phyloP scores from a whole-genome alignment of 2,888 invertebrate genomes.

The Eristalis arbustorum region DNA sequence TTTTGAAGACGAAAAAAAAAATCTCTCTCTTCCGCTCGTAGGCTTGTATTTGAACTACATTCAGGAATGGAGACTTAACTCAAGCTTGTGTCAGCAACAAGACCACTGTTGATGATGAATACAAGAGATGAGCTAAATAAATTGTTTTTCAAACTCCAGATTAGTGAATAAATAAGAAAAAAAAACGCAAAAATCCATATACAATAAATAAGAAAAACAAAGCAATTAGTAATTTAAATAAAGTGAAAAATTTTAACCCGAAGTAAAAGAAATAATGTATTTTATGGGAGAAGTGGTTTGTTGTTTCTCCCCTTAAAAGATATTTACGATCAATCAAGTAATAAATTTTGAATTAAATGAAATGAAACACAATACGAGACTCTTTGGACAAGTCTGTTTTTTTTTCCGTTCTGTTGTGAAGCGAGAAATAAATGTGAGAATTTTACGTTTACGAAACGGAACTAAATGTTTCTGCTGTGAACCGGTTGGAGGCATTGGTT shows the following conservation, averaged over 20 bases:
- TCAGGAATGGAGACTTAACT: neutral
- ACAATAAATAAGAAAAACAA: neutral
- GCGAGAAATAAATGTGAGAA: no score
- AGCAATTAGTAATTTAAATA: constrained; percentile 39
- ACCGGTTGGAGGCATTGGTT: neutral
- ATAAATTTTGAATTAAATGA: constrained; percentile 38
- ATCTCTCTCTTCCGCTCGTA: constrained; percentile 18
- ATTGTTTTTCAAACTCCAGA: constrained; percentile 38
- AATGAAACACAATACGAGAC: neutral
- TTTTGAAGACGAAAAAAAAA: neutral
- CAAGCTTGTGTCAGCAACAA: neutral
- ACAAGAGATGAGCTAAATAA: constrained; percentile 4
- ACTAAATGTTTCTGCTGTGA: constrained; percentile 1
- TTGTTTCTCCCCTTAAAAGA: constrained; percentile 56
- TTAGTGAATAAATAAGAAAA: constrained; percentile 33
- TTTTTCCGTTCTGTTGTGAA: constrained; percentile 53
- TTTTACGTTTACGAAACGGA: constrained; percentile 7
- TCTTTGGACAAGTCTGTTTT: constrained; percentile 27
- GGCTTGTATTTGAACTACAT: constrained; percentile 38
- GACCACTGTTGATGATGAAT: neutral
- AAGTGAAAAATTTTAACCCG: constrained; percentile 42
- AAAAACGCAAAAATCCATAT: neutral
- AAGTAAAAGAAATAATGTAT: neutral
- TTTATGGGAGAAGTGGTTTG: constrained; percentile 58
- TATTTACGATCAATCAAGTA: constrained; percentile 23